phyloP scores from a whole-genome alignment of 2,113 vertebrate species.

The Macrotis lagotis region DNA sequence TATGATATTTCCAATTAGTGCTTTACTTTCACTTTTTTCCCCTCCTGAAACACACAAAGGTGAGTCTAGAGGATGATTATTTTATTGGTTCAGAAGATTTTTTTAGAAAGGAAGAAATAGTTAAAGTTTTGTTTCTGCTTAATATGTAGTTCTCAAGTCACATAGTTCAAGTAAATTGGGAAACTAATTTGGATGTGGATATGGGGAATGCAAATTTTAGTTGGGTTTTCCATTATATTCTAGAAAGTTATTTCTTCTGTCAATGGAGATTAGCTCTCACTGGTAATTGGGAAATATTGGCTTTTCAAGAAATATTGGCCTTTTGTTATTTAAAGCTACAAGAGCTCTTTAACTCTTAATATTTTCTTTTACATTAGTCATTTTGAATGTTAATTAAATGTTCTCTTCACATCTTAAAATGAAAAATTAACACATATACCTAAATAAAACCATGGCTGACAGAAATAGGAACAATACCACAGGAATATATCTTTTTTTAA shows the following conservation, averaged over 20 bases:
- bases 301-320: slow-evolving; percentile 25
- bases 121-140: slow-evolving; percentile 31
- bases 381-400: slow-evolving; percentile 18
- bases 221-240: background rate
- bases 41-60: background rate
- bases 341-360: slow-evolving; percentile 12
- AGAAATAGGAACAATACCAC: slow-evolving; percentile 7
- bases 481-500: slow-evolving; percentile 34
- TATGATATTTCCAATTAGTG: background rate
- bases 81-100: background rate
- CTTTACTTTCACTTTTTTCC: background rate
- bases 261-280: slow-evolving; percentile 18
- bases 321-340: background rate
- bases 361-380: slow-evolving; percentile 16
- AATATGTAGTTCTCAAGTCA: background rate
- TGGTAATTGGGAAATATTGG: slow-evolving; percentile 13
- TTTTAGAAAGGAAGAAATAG: slow-evolving; percentile 22
- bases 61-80: slow-evolving; percentile 4
- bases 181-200: background rate
- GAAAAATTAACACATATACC: slow-evolving; percentile 34
- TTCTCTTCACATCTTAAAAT: slow-evolving; percentile 16
- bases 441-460: slow-evolving; percentile 14
- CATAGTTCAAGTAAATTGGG: background rate
- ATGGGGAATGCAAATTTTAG: background rate
- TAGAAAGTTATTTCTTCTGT: background rate